Base-by-base conservation (phyloP, 2,797 vertebrate genomes). In the Sebastes dallii region DNA sequence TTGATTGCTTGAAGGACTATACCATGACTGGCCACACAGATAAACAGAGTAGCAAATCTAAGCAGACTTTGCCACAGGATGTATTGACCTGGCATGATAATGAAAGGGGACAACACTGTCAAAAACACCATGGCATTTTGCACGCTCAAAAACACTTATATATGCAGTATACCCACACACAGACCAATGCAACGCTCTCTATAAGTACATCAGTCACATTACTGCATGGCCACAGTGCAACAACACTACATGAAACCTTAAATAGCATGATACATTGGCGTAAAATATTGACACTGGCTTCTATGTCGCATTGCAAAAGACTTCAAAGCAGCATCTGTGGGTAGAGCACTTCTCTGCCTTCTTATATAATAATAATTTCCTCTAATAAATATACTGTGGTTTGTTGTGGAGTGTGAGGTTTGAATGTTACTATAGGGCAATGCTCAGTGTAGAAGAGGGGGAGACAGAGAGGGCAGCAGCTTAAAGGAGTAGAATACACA, bases 401-500 rank as follows among this genome's bases (percentile, higher is more conserved):
- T 73, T 16, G 36, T 22, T 60, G 58, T 46, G 75, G 27, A 78
- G 69, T 78, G 52, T 83, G 55, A 85, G 54, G 54, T 42, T 68
- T 71, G 65, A 76, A 70, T 81, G 68, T 85, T 82, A 77, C 72
- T 75, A 75, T 8, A 86, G 65, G 56, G 74, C 60, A 81, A 46
- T 74, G 62, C 78, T 86, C 81, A 88, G 84, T 81, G 89, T 86
- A 73, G 75, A 82, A 85, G 82, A 90, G 73, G 81, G 72, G 81
- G 72, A 86, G 89, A 92, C 76, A 82, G 72, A 82, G 80, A 89
- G 75, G 91, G 92, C 87, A 92, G 89, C 87, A 95, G 93, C 92
- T 89, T 85, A 80, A 82, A 89, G 84, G 88, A 89, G 79, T 73
- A 89, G 83, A 86, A 89, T 83, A 89, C 52, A 94, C 80, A 92